phyloP scores from a whole-genome alignment of 1,140 invertebrate genomes.

The Caenorhabditis tropicalis region DNA sequence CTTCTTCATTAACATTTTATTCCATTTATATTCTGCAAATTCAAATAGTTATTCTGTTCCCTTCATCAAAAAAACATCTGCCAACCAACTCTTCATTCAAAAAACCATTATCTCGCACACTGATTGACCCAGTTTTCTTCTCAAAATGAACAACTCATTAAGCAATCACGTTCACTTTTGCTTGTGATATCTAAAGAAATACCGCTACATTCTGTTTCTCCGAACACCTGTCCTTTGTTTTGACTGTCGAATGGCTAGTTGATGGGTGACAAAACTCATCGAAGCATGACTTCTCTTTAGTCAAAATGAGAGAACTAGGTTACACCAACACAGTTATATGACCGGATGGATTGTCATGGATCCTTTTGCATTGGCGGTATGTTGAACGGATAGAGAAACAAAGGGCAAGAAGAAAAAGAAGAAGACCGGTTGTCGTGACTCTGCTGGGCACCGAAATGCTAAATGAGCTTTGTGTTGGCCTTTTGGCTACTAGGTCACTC shows the following conservation, averaged over 20 bases:
- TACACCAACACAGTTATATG: constrained; percentile 43
- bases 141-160: constrained; percentile 43
- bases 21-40: not conserved
- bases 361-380: not conserved
- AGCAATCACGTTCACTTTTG: constrained; percentile 32
- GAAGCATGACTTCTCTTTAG: constrained; percentile 32
- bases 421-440: not conserved
- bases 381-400: constrained; percentile 10
- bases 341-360: constrained; percentile 40
- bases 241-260: not conserved
- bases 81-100: not conserved
- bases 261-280: constrained; percentile 19
- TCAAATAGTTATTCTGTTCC: no score
- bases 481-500: constrained; percentile 7
- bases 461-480: constrained; percentile 26
- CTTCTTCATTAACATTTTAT: no score
- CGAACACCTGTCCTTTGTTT: constrained; percentile 42
- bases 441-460: not conserved
- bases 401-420: constrained; percentile 16
- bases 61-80: not conserved
- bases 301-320: constrained; percentile 31
- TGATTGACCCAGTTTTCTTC: constrained; percentile 20
- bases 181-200: constrained; percentile 28
- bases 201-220: constrained; percentile 11
- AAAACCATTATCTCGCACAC: not conserved